Percentiles rank a stretch among this genome's conserved stretches.
Conservation (phyloP, 2,888 invertebrate species). For the Deroplatys truncata region DNA sequence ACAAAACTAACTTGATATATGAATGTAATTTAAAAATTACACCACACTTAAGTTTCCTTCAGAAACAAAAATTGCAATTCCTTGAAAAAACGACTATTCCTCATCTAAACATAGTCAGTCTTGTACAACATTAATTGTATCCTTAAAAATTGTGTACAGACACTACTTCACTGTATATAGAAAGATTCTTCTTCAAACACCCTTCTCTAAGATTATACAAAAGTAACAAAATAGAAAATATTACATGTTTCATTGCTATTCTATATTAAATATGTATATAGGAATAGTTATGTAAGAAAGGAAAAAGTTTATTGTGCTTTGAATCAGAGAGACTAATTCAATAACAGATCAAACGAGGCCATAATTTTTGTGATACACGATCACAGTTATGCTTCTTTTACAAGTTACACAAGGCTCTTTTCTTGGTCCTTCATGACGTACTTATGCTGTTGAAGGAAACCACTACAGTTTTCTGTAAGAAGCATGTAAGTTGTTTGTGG, state of each 20-base stretch:
- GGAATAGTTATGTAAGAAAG: background rate
- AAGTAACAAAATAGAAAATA: slow-evolving; percentile 2
- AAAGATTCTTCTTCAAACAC: background rate
- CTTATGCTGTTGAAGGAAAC: background rate
- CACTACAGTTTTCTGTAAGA: background rate
- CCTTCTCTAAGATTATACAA: background rate
- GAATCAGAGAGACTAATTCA: background rate
- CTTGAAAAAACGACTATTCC: background rate
- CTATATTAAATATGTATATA: background rate
- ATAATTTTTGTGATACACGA: background rate
- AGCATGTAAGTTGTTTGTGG: background rate
- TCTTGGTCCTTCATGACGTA: background rate
- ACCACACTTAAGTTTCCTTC: background rate
- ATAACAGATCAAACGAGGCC: background rate
- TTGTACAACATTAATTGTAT: background rate
- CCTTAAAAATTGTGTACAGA: background rate
- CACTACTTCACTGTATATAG: background rate
- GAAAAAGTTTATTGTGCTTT: background rate
- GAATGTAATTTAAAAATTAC: slow-evolving; percentile 2
- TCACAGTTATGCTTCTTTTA: background rate
- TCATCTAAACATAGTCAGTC: background rate
- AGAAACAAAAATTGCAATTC: background rate
- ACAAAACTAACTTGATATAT: slow-evolving; percentile 8
- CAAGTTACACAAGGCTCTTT: background rate
- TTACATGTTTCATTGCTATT: background rate